phyloP scores from a whole-genome alignment of 2,113 vertebrate species.

The Cranoglanis bouderius region DNA sequence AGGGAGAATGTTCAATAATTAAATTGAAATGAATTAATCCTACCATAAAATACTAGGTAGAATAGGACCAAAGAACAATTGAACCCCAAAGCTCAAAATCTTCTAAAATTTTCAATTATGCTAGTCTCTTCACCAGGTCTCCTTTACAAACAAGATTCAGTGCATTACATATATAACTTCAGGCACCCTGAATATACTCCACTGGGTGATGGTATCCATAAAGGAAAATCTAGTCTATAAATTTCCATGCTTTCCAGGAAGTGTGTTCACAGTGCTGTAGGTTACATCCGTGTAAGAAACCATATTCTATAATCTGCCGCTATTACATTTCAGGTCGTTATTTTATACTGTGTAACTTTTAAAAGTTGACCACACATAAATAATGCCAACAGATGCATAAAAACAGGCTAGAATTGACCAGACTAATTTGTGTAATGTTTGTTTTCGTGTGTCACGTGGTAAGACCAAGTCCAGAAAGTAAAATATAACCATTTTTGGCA shows the following conservation, averaged over 20 bases:
- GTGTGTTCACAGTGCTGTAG: neutral
- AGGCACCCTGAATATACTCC: neutral
- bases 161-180: neutral
- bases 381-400: neutral
- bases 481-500: neutral
- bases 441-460: neutral
- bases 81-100: neutral
- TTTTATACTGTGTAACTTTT: neutral
- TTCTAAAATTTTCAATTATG: neutral
- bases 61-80: neutral
- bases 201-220: neutral
- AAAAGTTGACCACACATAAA: neutral
- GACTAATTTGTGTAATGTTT: neutral
- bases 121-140: neutral
- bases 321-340: neutral
- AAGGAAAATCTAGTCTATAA: neutral
- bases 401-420: neutral
- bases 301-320: neutral
- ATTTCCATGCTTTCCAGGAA: neutral
- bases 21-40: neutral
- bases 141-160: neutral
- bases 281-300: neutral
- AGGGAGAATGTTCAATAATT: neutral
- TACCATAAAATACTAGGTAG: neutral
- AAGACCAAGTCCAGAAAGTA: neutral